Conservation (phyloP, 2,888 invertebrate genomes). For the Dusona sp. region DNA sequence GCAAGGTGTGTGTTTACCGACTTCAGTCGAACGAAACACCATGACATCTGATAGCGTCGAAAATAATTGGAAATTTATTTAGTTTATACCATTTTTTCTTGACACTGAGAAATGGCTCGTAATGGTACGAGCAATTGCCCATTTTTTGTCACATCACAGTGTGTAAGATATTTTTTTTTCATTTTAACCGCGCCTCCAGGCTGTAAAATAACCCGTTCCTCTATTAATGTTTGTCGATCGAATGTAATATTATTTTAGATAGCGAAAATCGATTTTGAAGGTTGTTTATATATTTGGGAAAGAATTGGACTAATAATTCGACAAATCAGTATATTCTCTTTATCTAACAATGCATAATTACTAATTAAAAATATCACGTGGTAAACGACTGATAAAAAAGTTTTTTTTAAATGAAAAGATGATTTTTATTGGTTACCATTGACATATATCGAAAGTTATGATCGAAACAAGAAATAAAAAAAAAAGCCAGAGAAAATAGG, state of each 20-base stretch:
- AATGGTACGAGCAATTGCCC: too few relatives aligned
- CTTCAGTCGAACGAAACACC: background rate
- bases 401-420: background rate
- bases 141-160: background rate
- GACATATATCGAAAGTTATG: too few relatives aligned
- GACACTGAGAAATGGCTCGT: background rate
- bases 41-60: background rate
- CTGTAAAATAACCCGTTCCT: background rate
- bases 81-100: background rate
- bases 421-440: background rate
- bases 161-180: background rate
- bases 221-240: background rate
- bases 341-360: background rate
- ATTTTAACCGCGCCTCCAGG: background rate
- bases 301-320: background rate
- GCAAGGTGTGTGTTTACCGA: background rate
- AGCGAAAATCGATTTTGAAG: background rate
- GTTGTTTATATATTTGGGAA: background rate
- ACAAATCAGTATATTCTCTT: background rate
- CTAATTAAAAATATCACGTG: background rate
- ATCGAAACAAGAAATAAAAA: background rate
- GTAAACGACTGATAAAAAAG: background rate
- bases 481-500: background rate
- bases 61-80: background rate
- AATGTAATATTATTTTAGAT: background rate